Base-by-base conservation (phyloP, 2,888 invertebrate species). In the Ditylenchus weischeri region DNA sequence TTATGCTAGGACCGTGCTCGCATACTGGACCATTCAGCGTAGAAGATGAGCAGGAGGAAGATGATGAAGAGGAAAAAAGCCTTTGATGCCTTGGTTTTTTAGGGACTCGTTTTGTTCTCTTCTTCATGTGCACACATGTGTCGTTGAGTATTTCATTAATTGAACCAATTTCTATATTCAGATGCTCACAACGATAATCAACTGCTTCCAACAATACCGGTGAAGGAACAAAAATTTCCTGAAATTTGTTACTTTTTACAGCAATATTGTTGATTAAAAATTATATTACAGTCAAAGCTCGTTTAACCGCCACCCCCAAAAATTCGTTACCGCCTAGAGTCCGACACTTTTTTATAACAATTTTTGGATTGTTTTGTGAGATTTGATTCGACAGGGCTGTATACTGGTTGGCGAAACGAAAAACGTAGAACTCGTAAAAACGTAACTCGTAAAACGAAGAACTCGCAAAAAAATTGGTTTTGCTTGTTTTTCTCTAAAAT, bases 171-270 rank as follows among this genome's bases (percentile, higher is more conserved):
- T 70, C 69, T 36, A 76, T 36, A 19, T 51, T 61, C 4, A 64
- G 66, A 49, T 76, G 72, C 15, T 72, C 66, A 50, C 74, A 74
- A 11, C 76, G 64, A 36, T 68, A 70, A n/a, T 74, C 69, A 38
- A 66, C 62, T 8, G 65, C 66, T 29, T 74, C 75, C 29, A 54
- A 49, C 5, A 74, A 57, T 10, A 74, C 64, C 8, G 57, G 19
- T 38, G 38, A n/a, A 8, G 71, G 72, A 13, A 73, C 67, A 29
- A 59, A 51, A 35, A 72, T 60, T 69, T 72, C 62, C 43, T 54
- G 36, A 51, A 66, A 8, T 23, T 54, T 15, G 15, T 54, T 54
- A 15, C n/a, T 21, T 21, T 10, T 54, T 13, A 66, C 43, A 43
- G 38, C 68, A 67, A 68, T 13, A 49, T 68, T 50, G 2, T 50